These are phyloP conservation scores for Gambusia holbrooki DNA, from an alignment of 2,113 vertebrate species.

Conservation along the genomic window DNA sequence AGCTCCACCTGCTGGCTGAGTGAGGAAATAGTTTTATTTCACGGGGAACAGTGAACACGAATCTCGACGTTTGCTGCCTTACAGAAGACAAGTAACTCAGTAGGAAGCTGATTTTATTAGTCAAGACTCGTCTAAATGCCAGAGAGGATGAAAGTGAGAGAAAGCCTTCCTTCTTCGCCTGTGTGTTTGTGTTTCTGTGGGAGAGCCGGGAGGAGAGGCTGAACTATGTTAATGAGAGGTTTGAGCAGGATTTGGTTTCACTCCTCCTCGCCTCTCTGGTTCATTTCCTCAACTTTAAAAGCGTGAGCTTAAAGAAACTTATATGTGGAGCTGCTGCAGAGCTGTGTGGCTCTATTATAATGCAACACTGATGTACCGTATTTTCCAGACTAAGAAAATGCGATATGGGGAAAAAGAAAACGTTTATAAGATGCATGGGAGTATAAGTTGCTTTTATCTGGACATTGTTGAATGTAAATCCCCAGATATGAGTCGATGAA, in stretches of 20 bases:
- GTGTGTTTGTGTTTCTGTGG: slow-evolving; percentile 11
- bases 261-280: not conserved
- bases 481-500: too few relatives aligned
- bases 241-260: slow-evolving; percentile 18
- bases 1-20: slow-evolving; percentile 17
- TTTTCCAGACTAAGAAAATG: too few relatives aligned
- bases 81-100: not conserved
- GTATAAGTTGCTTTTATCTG: too few relatives aligned
- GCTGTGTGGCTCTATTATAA: not conserved
- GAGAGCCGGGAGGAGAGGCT: not conserved
- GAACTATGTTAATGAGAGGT: slow-evolving; percentile 54
- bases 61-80: not conserved
- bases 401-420: too few relatives aligned
- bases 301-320: not conserved
- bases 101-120: not conserved
- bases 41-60: not conserved
- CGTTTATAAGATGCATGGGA: too few relatives aligned
- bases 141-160: slow-evolving; percentile 24
- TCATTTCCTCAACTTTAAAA: not conserved
- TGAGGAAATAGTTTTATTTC: not conserved
- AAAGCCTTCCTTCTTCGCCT: slow-evolving; percentile 8
- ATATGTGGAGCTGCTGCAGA: too few relatives aligned
- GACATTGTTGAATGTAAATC: too few relatives aligned
- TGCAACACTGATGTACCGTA: not conserved
- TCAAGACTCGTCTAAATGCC: slow-evolving; percentile 15